Base-by-base conservation (phyloP, 2,113 vertebrate species). In the Caloenas nicobarica region DNA sequence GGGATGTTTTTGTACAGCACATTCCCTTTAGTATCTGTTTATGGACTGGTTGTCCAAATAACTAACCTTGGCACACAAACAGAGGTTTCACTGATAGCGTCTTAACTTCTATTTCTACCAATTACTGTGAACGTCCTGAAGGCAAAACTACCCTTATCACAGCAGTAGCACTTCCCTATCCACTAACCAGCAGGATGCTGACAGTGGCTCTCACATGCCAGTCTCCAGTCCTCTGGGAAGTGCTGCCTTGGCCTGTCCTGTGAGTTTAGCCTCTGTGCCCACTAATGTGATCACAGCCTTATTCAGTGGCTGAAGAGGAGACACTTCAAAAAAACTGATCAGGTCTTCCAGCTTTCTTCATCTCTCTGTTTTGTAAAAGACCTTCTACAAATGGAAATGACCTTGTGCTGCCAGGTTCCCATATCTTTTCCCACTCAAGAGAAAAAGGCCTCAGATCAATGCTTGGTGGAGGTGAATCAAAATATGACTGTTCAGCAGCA, bases 241-340 rank as follows among this genome's bases (percentile, higher is more conserved):
- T 1, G 0, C 11, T 57, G 33, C 29, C 11, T 65, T 79, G 11
- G 5, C 44, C 31, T 61, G 9, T 22, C 73, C 54, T 38, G 46
- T 65, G 76, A 48, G 36, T 88, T 80, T 29, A 36, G 6, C n/a
- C 1, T 13, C 13, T 40, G 36, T 65, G 29, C 12, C 15, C 53
- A 29, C 8, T 34, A 25, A 28, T 0, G 2, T 7, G 5, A 46
- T 28, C 40, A 86, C 21, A 82, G 7, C 14, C 11, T 83, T n/a
- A 23, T 5, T 9, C 4, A 46, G 51, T 15, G 29, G 9, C 36
- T 80, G 50, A 64, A 51, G 14, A 81, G 13, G 1, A 62, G 36
- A 74, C 9, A 42, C 50, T 76, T 76, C n/a, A 53, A 28, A 90
- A 82, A 46, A 10, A 51, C 17, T 0, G 0, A 4, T 31, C 54